Conservation (phyloP, 53 echinoderm and acorn worm species). For the Hippasteria phrygiana region DNA sequence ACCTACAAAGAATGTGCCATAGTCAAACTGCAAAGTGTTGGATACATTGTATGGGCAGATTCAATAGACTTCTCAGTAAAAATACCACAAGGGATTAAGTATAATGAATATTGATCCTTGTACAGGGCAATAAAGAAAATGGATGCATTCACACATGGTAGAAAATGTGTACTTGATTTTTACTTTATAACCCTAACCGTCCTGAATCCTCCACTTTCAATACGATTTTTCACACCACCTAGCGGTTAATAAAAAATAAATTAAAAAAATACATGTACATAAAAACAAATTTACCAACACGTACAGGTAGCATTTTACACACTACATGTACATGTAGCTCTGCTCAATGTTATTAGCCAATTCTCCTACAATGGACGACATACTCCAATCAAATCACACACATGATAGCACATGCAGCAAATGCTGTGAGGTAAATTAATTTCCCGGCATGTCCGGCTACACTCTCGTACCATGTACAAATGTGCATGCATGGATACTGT, state of each 20-base stretch:
- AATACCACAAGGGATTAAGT: no score
- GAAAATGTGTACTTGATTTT: no score
- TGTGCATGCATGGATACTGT: background rate
- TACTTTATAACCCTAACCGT: no score
- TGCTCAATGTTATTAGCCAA: background rate
- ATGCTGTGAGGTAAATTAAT: constrained; percentile 30
- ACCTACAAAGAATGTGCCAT: no score
- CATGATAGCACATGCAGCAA: constrained; percentile 15
- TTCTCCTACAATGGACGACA: background rate
- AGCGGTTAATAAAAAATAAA: background rate
- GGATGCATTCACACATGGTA: no score
- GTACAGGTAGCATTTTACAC: background rate
- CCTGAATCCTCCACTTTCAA: no score
- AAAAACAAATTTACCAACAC: background rate
- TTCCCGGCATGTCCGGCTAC: background rate
- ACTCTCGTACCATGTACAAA: background rate
- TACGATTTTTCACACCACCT: no score
- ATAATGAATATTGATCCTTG: no score
- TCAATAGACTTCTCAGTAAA: no score
- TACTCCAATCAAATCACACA: constrained; percentile 20
- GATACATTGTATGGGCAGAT: no score
- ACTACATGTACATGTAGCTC: background rate
- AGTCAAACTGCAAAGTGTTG: no score
- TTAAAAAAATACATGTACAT: background rate
- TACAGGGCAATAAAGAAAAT: no score